These are phyloP conservation scores for Alligator mississippiensis DNA, from an alignment of 2,113 vertebrate genomes.

Conservation along the genomic window DNA sequence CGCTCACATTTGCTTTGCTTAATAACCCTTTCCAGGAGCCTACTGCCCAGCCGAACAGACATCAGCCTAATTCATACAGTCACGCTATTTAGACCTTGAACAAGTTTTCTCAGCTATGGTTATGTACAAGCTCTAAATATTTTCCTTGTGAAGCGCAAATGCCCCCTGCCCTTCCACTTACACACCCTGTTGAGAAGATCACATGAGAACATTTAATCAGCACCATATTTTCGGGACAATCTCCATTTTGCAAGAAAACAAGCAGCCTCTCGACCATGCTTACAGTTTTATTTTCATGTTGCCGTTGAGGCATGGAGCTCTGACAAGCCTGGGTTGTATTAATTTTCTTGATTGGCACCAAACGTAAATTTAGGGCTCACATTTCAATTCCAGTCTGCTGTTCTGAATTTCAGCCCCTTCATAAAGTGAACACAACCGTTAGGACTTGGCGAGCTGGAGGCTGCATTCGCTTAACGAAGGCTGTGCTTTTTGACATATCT, in stretches of 20 bases:
- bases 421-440: background rate
- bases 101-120: slow-evolving; percentile 49
- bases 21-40: background rate
- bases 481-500: background rate
- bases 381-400: slow-evolving; percentile 31
- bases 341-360: slow-evolving; percentile 32
- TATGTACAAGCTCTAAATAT: slow-evolving; percentile 50
- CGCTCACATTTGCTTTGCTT: background rate
- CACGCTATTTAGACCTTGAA: background rate
- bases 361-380: background rate
- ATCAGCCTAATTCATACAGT: slow-evolving; percentile 31
- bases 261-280: background rate
- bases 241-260: background rate
- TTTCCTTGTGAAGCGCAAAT: slow-evolving; percentile 47
- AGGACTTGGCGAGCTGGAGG: background rate
- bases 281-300: slow-evolving; percentile 35
- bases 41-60: background rate
- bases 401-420: slow-evolving; percentile 22
- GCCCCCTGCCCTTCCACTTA: background rate
- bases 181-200: background rate
- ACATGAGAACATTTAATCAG: slow-evolving; percentile 17
- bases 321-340: slow-evolving; percentile 1
- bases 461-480: background rate
- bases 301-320: background rate
- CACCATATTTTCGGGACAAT: slow-evolving; percentile 33